These are phyloP conservation scores for Pipistrellus pygmaeus DNA, from an alignment of 2,797 vertebrate genomes.

Conservation along the genomic window DNA sequence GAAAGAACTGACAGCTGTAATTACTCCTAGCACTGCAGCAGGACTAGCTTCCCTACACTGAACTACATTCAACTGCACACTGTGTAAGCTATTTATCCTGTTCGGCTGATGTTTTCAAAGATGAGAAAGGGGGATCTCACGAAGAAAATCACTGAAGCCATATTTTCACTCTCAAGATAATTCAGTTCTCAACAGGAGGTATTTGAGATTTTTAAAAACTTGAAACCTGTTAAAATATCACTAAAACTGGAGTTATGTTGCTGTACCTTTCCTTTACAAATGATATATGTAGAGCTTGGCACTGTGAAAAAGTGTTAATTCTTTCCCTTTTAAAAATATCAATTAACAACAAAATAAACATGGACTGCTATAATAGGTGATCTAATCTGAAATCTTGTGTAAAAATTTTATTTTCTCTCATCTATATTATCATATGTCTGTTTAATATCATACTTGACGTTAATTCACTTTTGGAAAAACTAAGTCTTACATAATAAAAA, in stretches of 20 bases:
- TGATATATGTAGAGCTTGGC: not conserved
- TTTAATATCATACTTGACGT: not conserved
- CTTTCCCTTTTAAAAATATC: not conserved
- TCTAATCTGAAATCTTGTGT: not conserved
- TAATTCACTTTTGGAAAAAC: not conserved
- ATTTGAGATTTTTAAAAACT: not conserved
- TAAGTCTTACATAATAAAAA: no score
- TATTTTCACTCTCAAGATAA: slow-evolving; percentile 42
- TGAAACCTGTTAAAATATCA: not conserved
- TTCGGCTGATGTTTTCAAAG: slow-evolving; percentile 67
- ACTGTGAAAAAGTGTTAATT: not conserved
- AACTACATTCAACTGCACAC: not conserved
- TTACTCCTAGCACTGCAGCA: slow-evolving; percentile 63
- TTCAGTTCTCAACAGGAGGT: not conserved
- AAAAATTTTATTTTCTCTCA: not conserved
- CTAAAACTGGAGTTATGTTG: not conserved
- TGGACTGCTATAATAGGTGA: not conserved
- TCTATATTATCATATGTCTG: not conserved
- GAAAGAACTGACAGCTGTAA: slow-evolving; percentile 79
- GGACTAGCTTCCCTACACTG: slow-evolving; percentile 28
- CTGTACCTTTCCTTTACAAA: not conserved
- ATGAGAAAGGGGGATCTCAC: slow-evolving; percentile 52
- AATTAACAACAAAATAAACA: not conserved
- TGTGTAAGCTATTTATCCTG: slow-evolving; percentile 35
- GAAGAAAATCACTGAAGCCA: not conserved